Evolutionary conservation across 2,797 vertebrate species (phyloP).

Genomic region (Propithecus deckenii): DNA sequence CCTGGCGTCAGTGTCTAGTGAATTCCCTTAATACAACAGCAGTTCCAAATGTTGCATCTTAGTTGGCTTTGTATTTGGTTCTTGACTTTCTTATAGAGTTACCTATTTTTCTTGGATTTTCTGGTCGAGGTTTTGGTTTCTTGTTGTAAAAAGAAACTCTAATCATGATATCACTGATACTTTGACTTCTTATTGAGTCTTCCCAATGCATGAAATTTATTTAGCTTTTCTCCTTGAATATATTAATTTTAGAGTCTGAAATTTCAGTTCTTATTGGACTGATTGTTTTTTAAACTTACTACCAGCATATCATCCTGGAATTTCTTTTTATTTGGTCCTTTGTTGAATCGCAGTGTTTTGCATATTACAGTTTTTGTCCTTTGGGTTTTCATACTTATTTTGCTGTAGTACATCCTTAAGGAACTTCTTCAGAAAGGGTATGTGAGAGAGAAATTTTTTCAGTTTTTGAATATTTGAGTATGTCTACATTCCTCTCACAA

Average conservation of each 20-base stretch:
- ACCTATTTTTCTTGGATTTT: background rate
- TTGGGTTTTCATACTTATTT: background rate
- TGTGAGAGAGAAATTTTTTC: background rate
- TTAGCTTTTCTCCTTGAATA: background rate
- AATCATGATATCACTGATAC: background rate
- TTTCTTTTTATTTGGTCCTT: background rate
- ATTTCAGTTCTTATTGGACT: background rate
- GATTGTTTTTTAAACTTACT: background rate
- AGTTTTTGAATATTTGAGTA: background rate
- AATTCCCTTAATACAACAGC: background rate
- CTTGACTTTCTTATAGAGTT: background rate
- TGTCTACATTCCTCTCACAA: background rate
- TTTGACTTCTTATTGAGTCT: background rate
- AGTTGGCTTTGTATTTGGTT: background rate
- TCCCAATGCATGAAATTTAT: background rate
- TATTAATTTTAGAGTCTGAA: background rate
- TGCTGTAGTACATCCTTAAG: background rate
- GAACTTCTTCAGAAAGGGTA: background rate
- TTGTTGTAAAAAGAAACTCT: background rate
- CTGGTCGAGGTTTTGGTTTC: background rate
- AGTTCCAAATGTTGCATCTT: background rate
- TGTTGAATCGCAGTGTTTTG: background rate
- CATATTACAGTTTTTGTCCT: background rate
- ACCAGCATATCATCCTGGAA: background rate
- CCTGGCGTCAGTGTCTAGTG: background rate